Evolutionary conservation across 2,113 vertebrate species (phyloP).

Genomic region (Neogale vison): DNA sequence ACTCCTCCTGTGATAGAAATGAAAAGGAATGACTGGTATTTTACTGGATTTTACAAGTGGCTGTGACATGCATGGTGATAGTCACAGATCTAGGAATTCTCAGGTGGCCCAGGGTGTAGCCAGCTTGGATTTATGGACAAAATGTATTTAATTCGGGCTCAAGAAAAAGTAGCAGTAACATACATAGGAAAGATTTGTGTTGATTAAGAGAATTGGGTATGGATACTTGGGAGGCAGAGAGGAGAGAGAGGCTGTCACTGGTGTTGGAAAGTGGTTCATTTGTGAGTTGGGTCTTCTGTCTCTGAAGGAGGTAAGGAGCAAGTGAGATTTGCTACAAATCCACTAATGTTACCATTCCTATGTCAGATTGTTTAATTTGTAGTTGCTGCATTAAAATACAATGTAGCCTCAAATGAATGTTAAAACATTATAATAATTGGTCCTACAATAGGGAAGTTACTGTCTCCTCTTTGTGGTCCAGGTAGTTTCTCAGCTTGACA

Average conservation of each 20-base stretch:
- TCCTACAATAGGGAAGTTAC: neutral
- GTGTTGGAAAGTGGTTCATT: neutral
- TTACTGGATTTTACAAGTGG: neutral
- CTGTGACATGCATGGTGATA: neutral
- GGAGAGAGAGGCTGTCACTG: neutral
- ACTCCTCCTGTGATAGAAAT: neutral
- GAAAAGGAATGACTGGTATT: neutral
- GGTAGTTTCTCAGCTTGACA: neutral
- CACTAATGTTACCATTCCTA: neutral
- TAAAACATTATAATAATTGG: neutral
- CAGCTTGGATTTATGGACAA: neutral
- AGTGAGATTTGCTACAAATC: neutral
- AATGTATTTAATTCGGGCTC: neutral
- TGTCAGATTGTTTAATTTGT: neutral
- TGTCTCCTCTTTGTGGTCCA: neutral
- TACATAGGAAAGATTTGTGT: neutral
- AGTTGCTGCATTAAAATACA: neutral
- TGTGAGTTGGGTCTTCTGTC: neutral
- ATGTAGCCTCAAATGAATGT: neutral
- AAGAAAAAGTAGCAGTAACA: neutral
- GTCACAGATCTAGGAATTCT: slow-evolving; percentile 45
- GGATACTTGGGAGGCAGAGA: neutral
- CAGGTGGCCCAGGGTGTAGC: neutral
- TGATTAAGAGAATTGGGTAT: neutral
- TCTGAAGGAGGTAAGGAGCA: neutral